Evolutionary conservation across 2,113 vertebrate species (phyloP), one percentile per base, ranked within the genome.

Genomic region (Cyprinus carpio): DNA sequence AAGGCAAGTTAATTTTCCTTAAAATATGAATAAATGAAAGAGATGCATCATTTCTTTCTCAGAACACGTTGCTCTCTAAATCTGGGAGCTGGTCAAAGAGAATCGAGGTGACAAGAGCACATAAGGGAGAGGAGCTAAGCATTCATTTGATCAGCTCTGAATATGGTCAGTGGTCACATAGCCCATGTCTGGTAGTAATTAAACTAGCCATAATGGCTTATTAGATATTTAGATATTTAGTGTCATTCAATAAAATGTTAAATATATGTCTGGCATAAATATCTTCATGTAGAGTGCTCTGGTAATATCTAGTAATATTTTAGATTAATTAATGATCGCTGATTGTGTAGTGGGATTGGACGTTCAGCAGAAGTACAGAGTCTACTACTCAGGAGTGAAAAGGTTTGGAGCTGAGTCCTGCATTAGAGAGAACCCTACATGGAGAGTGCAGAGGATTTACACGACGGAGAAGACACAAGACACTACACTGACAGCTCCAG

Each of bases 61-160:
- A 88, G 91, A 96, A 99, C 93, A 93, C 91, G 62, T 29, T 93
- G 86, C 92, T 99, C 75, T 87, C 98, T 87, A 99, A 95, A 93
- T 87, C 88, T 91, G 96, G 96, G 72, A 96, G 91, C 69, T 99
- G 97, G 97, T 93, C 90, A 1, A 99, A 96, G 93, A 99, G 96
- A 92, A 93, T 97, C 75, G 95, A 98, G 86, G 96, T 99, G 84
- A 90, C 90, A 43, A 96, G 95, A 93, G 89, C 95, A 87, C 86
- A 93, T 16, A 93, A 91, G 85, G 96, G 96, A 92, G 94, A 96
- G 85, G 95, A 97, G 77, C 93, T 99, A 90, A 96, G 92, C 90
- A 91, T 99, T 92, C 94, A 97, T 93, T 91, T 99, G 89, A 97
- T 99, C 89, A 99, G 97, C 92, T 98, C 97, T 91, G 96, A 98